Evolutionary conservation across 2,797 vertebrate species (phyloP).

Genomic region (Smutsia temminckii): DNA sequence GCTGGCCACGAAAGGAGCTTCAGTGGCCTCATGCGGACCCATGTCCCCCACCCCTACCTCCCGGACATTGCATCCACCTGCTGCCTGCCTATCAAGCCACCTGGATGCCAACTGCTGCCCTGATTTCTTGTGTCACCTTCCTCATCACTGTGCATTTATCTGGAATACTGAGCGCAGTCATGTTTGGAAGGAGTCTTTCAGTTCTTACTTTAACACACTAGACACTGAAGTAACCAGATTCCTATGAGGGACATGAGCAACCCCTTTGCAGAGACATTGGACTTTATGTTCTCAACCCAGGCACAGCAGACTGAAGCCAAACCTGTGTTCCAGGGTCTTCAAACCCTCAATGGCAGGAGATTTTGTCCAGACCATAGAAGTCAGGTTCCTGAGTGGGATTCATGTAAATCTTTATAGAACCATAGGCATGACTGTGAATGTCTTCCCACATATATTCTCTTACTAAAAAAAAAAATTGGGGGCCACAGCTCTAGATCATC

Average conservation of each 20-base stretch:
- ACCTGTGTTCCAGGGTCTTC: not conserved
- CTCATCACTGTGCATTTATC: not conserved
- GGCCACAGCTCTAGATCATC: not conserved
- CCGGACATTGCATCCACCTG: not conserved
- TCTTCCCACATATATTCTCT: not conserved
- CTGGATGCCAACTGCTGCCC: not conserved
- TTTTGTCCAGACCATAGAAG: not conserved
- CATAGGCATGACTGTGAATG: not conserved
- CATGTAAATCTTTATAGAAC: not conserved
- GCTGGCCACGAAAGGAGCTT: not conserved
- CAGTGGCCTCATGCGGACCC: not conserved
- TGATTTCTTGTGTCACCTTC: not conserved
- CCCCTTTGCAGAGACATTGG: not conserved
- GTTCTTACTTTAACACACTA: not conserved
- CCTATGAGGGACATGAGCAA: not conserved
- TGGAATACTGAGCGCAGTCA: not conserved
- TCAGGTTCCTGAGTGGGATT: not conserved
- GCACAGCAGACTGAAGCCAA: not conserved
- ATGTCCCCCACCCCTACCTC: not conserved
- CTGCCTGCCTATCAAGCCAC: not conserved
- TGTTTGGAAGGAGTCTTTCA: not conserved
- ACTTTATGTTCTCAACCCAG: not conserved
- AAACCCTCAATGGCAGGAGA: not conserved
- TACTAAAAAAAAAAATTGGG: not conserved
- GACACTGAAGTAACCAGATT: conserved; percentile 2